These are phyloP conservation scores for Anhinga anhinga DNA, from an alignment of 2,113 vertebrate species.

Conservation along the genomic window DNA sequence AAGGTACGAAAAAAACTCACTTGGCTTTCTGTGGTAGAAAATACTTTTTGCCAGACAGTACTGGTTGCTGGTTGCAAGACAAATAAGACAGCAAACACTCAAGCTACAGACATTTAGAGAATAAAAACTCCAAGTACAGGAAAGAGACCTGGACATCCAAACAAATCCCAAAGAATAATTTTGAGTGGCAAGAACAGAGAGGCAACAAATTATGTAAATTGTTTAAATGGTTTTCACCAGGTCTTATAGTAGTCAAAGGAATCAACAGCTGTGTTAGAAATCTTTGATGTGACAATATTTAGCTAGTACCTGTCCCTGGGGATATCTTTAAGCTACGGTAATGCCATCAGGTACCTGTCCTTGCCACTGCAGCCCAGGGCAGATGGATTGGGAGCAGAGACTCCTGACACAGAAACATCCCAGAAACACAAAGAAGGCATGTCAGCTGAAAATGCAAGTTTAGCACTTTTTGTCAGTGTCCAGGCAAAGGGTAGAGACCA, in stretches of 20 bases:
- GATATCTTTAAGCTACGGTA: not conserved
- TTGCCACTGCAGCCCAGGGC: not conserved
- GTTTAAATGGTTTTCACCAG: not conserved
- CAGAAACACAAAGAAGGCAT: not conserved
- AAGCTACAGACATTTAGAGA: not conserved
- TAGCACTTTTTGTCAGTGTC: not conserved
- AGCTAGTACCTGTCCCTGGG: not conserved
- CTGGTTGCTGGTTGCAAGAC: not conserved
- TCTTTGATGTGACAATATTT: not conserved
- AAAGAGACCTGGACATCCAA: not conserved
- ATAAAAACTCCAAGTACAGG: not conserved
- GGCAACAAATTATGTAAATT: not conserved
- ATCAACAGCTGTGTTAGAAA: not conserved
- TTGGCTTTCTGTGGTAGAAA: not conserved
- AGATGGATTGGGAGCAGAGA: not conserved
- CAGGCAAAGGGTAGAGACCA: not conserved
- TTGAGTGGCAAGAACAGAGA: not conserved
- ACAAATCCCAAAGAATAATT: not conserved
- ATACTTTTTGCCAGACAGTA: not conserved
- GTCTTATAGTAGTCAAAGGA: not conserved
- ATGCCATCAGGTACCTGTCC: not conserved
- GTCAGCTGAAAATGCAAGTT: not conserved
- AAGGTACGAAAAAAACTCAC: not conserved
- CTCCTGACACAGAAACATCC: accelerated
- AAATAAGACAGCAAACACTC: not conserved